Base-by-base conservation (phyloP, 2,888 invertebrate species). In the Agriotes lineatus region DNA sequence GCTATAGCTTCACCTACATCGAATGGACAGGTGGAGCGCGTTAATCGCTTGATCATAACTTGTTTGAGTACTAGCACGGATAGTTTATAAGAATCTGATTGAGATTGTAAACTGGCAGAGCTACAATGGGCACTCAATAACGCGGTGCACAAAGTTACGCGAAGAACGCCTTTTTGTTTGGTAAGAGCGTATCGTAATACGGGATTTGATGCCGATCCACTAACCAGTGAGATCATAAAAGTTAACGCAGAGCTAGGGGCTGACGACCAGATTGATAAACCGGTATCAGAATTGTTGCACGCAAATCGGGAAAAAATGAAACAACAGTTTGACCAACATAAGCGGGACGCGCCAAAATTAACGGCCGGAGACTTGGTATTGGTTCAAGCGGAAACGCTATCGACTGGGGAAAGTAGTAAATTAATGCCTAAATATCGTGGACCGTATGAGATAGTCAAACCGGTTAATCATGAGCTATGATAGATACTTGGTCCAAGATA, bases 71-170 rank as follows among this genome's bases (percentile, higher is more conserved):
- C 16, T 1, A 19, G 35, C 25, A 1, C 16, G 5, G 56, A 56
- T 56, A 12, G 33, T n/a, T 25, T 30, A 4, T 20, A 7, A 19
- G 45, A 25, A 12, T n/a, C 22, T 50, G 18, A 35, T 18, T 18
- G 56, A 35, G 56, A 56, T n/a, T 22, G 25, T 5, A 58, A 20
- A 42, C 10, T 58, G n/a, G 12, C 12, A 5, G 42, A 39, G 6
- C 6, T 58, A n/a, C 57, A 58, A 20, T 58, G 57, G 57, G 14
- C n/a, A 1, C n/a, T 58, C 1, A 39, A 58, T 39, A 58, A 39
- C 14, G 5, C 1, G 6, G 16, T 33, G 10, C 22, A 39, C 2
- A 4, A 19, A 14, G 25, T 42, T 9, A 58, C 42, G 2, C 22
- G 25, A 18, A 6, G 22, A 1, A 35, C 54, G 1, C 54, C 54